phyloP scores from a whole-genome alignment of 2,797 vertebrate genomes.

The Gouania willdenowi region DNA sequence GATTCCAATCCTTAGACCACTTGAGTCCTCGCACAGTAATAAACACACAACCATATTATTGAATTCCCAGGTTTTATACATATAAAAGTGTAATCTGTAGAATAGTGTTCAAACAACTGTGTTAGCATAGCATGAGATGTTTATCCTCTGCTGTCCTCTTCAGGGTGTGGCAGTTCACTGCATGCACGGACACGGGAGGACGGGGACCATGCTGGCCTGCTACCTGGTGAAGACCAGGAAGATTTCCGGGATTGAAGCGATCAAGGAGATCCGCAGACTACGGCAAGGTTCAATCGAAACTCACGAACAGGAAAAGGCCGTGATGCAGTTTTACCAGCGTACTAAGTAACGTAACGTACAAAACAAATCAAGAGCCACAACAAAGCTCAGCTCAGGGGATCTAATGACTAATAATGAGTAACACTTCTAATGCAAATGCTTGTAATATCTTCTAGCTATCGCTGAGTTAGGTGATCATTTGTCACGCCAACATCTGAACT shows the following conservation, averaged over 20 bases:
- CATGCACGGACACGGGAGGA: slow-evolving; percentile 86
- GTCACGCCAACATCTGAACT: slow-evolving; percentile 5
- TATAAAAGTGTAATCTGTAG: too few species aligned
- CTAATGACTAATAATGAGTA: too few species aligned
- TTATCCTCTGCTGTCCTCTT: neutral
- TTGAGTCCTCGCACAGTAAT: too few species aligned
- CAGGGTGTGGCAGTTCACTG: slow-evolving; percentile 92
- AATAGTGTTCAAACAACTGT: too few species aligned
- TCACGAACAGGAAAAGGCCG: slow-evolving; percentile 83
- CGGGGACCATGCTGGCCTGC: slow-evolving; percentile 93
- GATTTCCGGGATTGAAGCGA: slow-evolving; percentile 78
- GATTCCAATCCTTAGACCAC: too few species aligned
- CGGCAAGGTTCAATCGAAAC: slow-evolving; percentile 90
- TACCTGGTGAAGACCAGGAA: slow-evolving; percentile 82
- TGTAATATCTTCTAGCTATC: too few species aligned
- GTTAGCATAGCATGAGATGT: too few species aligned
- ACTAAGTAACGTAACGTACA: slow-evolving; percentile 73
- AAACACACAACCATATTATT: too few species aligned
- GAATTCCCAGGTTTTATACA: too few species aligned
- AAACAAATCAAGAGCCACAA: too few species aligned
- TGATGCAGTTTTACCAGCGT: slow-evolving; percentile 85
- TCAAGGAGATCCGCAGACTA: slow-evolving; percentile 82
- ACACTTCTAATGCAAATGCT: too few species aligned
- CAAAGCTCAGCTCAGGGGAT: too few species aligned
- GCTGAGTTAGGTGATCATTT: neutral